Conservation (phyloP, 2,888 invertebrate species). For the Leistus spinibarbis region DNA sequence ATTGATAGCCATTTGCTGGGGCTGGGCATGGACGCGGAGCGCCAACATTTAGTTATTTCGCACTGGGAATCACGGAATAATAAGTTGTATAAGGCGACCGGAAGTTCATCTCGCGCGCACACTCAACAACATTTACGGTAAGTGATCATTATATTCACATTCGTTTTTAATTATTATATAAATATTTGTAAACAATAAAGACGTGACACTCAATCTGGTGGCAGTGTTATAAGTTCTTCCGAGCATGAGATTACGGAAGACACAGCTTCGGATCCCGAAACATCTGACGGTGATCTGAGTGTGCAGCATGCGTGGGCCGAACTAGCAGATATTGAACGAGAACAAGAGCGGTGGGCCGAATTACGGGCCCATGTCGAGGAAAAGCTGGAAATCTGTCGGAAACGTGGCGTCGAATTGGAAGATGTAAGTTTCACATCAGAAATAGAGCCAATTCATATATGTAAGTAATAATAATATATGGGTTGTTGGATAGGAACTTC, state of each 20-base stretch:
- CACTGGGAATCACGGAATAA: slow-evolving; percentile 89
- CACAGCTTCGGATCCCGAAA: slow-evolving; percentile 44
- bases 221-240: slow-evolving; percentile 44
- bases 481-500: slow-evolving; percentile 70
- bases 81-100: slow-evolving; percentile 67
- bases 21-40: slow-evolving; percentile 84
- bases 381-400: slow-evolving; percentile 79
- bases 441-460: no score
- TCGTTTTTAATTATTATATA: neutral
- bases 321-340: slow-evolving; percentile 81
- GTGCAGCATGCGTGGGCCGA: slow-evolving; percentile 85
- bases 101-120: slow-evolving; percentile 64
- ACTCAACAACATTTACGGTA: slow-evolving; percentile 68
- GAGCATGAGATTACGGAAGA: slow-evolving; percentile 50
- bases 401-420: slow-evolving; percentile 79
- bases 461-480: neutral
- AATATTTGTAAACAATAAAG: slow-evolving; percentile 32
- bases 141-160: neutral
- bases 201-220: slow-evolving; percentile 47
- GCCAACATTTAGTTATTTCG: slow-evolving; percentile 85
- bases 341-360: slow-evolving; percentile 80
- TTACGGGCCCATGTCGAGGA: slow-evolving; percentile 78
- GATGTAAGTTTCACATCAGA: slow-evolving; percentile 67
- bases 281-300: slow-evolving; percentile 66
- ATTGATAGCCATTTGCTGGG: slow-evolving; percentile 88